phyloP scores from a whole-genome alignment of 2,888 invertebrate species.

The Copidosoma aretas region DNA sequence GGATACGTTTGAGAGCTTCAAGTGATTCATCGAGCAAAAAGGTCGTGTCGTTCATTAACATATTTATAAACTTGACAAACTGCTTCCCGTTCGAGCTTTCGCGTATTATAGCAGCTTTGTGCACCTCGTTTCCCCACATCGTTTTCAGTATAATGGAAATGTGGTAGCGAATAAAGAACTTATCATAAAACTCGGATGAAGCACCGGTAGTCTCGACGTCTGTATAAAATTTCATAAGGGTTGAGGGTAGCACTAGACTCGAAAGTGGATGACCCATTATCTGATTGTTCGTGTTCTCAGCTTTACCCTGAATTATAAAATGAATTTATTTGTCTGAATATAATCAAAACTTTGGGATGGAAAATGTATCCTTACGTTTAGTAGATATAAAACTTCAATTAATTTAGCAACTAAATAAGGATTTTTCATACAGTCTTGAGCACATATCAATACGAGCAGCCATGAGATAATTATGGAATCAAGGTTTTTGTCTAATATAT shows the following conservation, averaged over 20 bases:
- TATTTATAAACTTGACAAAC: slow-evolving; percentile 95
- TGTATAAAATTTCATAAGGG: slow-evolving; percentile 97
- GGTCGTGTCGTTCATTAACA: slow-evolving; percentile 98
- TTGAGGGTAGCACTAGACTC: slow-evolving; percentile 81
- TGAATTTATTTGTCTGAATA: not conserved
- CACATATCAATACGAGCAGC: slow-evolving; percentile 88
- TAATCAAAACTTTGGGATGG: not conserved
- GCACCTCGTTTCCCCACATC: slow-evolving; percentile 92
- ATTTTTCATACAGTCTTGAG: slow-evolving; percentile 90
- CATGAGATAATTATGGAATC: slow-evolving; percentile 86
- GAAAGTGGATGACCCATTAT: slow-evolving; percentile 89
- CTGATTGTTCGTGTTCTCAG: slow-evolving; percentile 71
- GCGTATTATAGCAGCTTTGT: slow-evolving; percentile 84
- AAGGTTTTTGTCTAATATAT: slow-evolving; percentile 76
- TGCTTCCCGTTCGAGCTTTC: slow-evolving; percentile 91
- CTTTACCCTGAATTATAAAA: slow-evolving; percentile 50
- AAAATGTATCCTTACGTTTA: slow-evolving; percentile 72
- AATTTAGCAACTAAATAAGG: slow-evolving; percentile 97
- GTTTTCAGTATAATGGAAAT: slow-evolving; percentile 96
- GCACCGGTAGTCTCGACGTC: slow-evolving; percentile 98
- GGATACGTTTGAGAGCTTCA: slow-evolving; percentile 86
- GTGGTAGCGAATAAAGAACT: slow-evolving; percentile 97
- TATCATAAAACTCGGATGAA: slow-evolving; percentile 98
- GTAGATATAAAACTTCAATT: slow-evolving; percentile 86
- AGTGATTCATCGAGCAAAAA: slow-evolving; percentile 95